Evolutionary conservation across 92 coral and sea anemone genomes (phyloP).

Genomic region (Umimayanthus chanpuru): DNA sequence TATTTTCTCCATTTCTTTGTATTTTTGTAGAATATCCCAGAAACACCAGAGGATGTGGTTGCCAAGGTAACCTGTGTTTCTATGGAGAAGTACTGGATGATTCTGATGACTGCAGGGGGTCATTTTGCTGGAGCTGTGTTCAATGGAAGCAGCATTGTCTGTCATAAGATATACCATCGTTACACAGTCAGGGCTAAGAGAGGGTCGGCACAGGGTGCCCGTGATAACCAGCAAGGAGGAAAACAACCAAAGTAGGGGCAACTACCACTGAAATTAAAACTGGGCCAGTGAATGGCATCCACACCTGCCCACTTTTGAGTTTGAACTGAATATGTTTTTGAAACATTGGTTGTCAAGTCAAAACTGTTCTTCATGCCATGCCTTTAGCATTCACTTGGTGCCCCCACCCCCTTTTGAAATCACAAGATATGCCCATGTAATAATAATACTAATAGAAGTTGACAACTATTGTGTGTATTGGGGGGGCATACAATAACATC

Average conservation of each 20-base stretch:
- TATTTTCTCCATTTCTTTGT: neutral
- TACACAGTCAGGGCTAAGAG: constrained; percentile 97
- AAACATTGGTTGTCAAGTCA: too few species aligned
- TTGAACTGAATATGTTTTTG: too few species aligned
- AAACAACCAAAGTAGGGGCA: constrained; percentile 78
- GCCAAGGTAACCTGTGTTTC: constrained; percentile 57
- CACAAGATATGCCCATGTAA: too few species aligned
- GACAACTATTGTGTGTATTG: too few species aligned
- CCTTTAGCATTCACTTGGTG: too few species aligned
- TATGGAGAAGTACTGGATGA: constrained; percentile 70
- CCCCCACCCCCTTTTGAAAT: too few species aligned
- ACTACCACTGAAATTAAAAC: neutral
- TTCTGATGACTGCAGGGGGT: constrained; percentile 96
- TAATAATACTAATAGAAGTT: too few species aligned
- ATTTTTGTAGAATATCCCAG: constrained; percentile 55
- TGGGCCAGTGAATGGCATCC: too few species aligned
- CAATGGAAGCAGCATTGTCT: constrained; percentile 74
- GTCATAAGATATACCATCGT: constrained; percentile 94
- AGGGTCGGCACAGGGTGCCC: constrained; percentile 93
- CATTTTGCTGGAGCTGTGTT: constrained; percentile 99
- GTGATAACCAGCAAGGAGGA: constrained; percentile 92
- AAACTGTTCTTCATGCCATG: too few species aligned
- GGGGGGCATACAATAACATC: too few species aligned
- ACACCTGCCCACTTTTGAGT: too few species aligned
- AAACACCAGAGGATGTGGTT: constrained; percentile 49